phyloP scores from a whole-genome alignment of 2,888 invertebrate genomes.

The Lottia scabra region DNA sequence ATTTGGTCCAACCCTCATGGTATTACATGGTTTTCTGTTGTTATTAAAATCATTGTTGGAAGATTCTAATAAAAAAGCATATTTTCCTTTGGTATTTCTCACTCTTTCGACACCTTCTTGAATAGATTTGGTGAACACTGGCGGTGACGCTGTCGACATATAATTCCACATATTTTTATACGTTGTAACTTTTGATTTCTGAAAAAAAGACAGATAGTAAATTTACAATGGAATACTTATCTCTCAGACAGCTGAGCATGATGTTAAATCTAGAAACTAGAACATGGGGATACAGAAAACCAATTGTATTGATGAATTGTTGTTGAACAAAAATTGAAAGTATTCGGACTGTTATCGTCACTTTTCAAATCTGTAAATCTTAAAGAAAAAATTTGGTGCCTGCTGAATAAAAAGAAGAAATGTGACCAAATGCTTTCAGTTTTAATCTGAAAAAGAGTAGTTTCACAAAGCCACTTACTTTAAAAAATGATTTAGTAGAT shows the following conservation, averaged over 20 bases:
- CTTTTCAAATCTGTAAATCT: no score
- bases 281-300: no score
- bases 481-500: slow-evolving; percentile 90
- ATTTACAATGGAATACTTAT: no score
- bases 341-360: no score
- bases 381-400: no score
- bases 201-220: slow-evolving; percentile 38
- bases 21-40: slow-evolving; percentile 80
- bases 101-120: slow-evolving; percentile 85
- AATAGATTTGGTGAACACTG: slow-evolving; percentile 83
- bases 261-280: no score
- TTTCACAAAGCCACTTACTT: slow-evolving; percentile 75
- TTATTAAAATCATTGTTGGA: slow-evolving; percentile 84
- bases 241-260: no score
- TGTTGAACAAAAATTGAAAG: no score
- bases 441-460: no score
- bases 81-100: slow-evolving; percentile 75
- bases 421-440: no score
- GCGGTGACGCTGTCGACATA: slow-evolving; percentile 85
- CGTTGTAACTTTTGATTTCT: slow-evolving; percentile 87
- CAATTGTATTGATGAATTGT: no score
- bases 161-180: slow-evolving; percentile 95
- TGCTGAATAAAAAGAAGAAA: no score
- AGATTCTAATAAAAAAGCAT: slow-evolving; percentile 73
- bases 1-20: slow-evolving; percentile 81